Evolutionary conservation across 2,797 vertebrate genomes (phyloP), one percentile per base, ranked within the genome.

Genomic region (Borostomias antarcticus): DNA sequence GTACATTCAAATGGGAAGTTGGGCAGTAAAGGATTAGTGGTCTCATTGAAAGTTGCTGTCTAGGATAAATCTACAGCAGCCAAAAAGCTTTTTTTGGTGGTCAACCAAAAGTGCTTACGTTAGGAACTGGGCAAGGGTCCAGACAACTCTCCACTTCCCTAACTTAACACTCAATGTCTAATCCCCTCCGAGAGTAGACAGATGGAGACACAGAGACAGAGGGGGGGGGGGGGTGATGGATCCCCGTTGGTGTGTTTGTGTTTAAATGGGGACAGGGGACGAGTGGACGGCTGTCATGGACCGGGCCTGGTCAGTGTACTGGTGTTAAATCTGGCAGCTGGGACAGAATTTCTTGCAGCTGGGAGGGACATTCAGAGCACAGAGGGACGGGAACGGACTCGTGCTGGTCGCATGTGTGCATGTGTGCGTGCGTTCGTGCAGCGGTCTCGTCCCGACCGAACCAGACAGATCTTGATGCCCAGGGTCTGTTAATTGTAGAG

Each of bases 401-500:
- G 0, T 51, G 19, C 35, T 56, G 28, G 37, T 47, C 29, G 29
- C 33, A 28, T 35, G 51, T 66, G 53, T 58, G n/a, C 11, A 66
- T 1, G 58, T 51, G 45, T 28, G 43, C 32, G 58, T 40, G 32
- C 35, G 54, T 43, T 23, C 26, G 43, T 57, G 21, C 51, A 69
- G 57, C 64, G 75, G 54, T 52, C n/a, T 69, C 69, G 57, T 65
- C 67, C 70, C 78, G 74, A 85, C 82, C 52, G 54, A 68, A 64
- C 71, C 53, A 62, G 77, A 80, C 78, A 65, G 67, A 35, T 61
- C 48, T 72, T 76, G 70, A 62, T 75, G 64, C 33, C 60, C 65
- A 47, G 58, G 71, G 73, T 67, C 70, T 74, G 58, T 54, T 84
- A 84, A 85, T 80, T 85, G 64, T 77, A 73, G 70, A 77, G 67